These are phyloP conservation scores for Agelastica alni DNA, from an alignment of 2,888 invertebrate species.

Conservation along the genomic window DNA sequence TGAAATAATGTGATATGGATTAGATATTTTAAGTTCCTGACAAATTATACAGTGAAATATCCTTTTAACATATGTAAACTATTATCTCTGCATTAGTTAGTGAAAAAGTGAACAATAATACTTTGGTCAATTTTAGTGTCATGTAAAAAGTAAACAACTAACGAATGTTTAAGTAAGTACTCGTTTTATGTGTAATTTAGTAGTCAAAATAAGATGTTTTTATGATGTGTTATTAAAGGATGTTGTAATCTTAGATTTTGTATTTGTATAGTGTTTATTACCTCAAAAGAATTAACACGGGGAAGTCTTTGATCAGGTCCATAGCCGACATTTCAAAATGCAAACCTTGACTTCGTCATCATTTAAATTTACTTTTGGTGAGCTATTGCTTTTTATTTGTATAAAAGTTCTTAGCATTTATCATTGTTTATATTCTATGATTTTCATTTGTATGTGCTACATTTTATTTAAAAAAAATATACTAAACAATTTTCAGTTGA, in stretches of 20 bases:
- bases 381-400: background rate
- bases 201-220: background rate
- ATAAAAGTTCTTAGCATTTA: background rate
- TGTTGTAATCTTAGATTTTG: constrained; percentile 3
- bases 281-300: background rate
- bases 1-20: constrained; percentile 6
- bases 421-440: background rate
- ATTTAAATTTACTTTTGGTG: background rate
- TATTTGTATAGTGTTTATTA: background rate
- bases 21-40: background rate
- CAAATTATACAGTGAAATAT: background rate
- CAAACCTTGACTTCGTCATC: background rate
- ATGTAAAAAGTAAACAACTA: constrained; percentile 11
- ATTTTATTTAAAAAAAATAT: too few relatives aligned
- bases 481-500: too few relatives aligned
- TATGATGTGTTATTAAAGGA: constrained; percentile 3
- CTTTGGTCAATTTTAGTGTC: background rate
- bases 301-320: background rate
- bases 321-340: background rate
- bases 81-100: background rate
- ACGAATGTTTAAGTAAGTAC: background rate
- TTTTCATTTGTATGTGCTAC: too few relatives aligned
- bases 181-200: constrained; percentile 2
- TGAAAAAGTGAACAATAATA: constrained; percentile 5
- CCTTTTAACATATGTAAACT: background rate